These are phyloP conservation scores for Brachyrhaphis roseni DNA, from an alignment of 2,797 vertebrate species.

Conservation along the genomic window DNA sequence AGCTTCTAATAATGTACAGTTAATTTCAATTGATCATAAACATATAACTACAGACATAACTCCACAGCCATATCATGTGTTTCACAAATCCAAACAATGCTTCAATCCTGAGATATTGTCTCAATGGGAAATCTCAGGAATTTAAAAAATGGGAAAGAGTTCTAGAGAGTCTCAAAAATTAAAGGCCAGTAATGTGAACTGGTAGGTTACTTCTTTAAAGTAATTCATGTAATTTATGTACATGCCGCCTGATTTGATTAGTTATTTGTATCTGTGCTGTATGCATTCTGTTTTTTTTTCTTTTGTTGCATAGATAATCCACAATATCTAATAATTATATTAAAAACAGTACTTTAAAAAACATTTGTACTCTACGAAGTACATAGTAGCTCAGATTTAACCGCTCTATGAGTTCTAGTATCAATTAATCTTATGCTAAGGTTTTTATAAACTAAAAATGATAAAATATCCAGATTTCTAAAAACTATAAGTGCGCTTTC, in stretches of 20 bases:
- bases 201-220: too few relatives aligned
- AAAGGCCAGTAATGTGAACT: too few relatives aligned
- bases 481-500: neutral
- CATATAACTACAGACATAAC: neutral
- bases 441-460: neutral
- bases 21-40: neutral
- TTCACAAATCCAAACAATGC: neutral
- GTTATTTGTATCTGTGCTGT: too few relatives aligned
- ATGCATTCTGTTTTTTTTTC: too few relatives aligned
- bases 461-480: neutral
- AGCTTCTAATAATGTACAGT: neutral
- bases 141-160: too few relatives aligned
- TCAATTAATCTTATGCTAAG: neutral
- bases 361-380: neutral
- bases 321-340: too few relatives aligned
- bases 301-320: too few relatives aligned
- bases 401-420: neutral
- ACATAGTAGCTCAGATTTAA: neutral
- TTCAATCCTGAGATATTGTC: neutral
- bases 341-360: neutral
- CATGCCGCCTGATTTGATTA: too few relatives aligned
- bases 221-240: too few relatives aligned
- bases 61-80: neutral
- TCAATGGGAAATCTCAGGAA: too few relatives aligned
- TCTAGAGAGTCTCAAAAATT: too few relatives aligned